Evolutionary conservation across 2,113 vertebrate species (phyloP), one percentile per base, ranked within the genome.

Genomic region (Tylochromis polylepis): DNA sequence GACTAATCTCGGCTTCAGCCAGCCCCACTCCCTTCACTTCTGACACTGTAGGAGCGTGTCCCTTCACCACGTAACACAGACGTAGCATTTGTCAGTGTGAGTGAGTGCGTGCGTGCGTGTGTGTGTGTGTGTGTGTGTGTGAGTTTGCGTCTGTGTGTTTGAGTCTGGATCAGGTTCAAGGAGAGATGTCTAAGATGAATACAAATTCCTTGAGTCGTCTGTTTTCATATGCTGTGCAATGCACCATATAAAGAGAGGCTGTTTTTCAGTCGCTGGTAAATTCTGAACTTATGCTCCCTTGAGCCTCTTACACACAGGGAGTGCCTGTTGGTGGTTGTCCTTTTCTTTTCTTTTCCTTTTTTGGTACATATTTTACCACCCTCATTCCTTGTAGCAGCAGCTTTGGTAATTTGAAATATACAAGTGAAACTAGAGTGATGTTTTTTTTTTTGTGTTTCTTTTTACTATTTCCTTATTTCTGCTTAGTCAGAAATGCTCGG

Each of bases 1-100:
- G 59, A 87, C 70, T 91, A 83, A 56, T 70, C 18, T 10, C 6
- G 38, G 9, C 78, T 81, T 84, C 83, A 55, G 79, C 86, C 90
- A 51, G 27, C 49, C 75, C 89, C 41, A 5, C 90, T 83, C 43
- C 65, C 81, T 86, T 5, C 65, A 2, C 60, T 72, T 49, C 79
- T 49, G 2, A 82, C 86, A 85, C 24, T 3, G 14, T 12, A 29
- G 51, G 70, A 86, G 79, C 14, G 8, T 85, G 80, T 55, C 72
- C 46, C 11, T 22, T 46, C 15, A 53, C 18, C 78, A 88, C 86
- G 80, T 85, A 88, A 75, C 46, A 16, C 43, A 75, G 43, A 75
- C 24, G 43, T 31, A 51, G 60, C 5, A 20, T n/a, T 27, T 79
- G 81, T 22, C 43, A 31, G 81, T 8, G 60, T 22, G 34, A 11